Base-by-base conservation (phyloP, 2,113 vertebrate species). In the Fulica atra region DNA sequence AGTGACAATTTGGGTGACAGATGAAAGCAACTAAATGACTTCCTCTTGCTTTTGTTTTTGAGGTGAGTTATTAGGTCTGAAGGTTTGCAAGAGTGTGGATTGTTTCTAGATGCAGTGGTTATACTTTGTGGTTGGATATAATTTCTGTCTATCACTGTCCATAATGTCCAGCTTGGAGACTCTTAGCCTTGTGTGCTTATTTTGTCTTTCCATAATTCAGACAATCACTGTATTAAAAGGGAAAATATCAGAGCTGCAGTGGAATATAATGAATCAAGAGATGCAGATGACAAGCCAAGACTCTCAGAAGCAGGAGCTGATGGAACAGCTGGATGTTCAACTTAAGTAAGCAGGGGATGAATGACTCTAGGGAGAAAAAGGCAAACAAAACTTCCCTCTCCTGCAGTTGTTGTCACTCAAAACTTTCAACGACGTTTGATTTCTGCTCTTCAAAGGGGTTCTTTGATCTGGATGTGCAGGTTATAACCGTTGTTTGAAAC, bases 281-380 rank as follows among this genome's bases (percentile, higher is more conserved):
- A 98, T 98, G 71, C 98, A 98, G 81, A 97, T 99, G 93, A 98
- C 98, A 60, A 94, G 95, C 46, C 98, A 98, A 88, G 98, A 97
- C 28, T 97, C 98, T 7, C 98, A 99, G 96, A 99, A 98, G 86
- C 98, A 99, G 94, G 98, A 99, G 66, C 95, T 99, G 84, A 98
- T 98, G 96, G 99, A 99, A 80, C 99, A 99, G 94, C 93, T 99
- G 68, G 99, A 99, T 53, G 85, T 98, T 66, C 98, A 99, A 77
- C 98, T 94, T 82, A 99, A 98, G 99, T 99, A 98, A 97, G 98
- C 73, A n/a, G 71, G n/a, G 53, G 61, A 68, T 95, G 83, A 90
- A 59, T 92, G 78, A 94, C 65, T 90, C 44, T 36, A 26, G 77
- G 85, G 68, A 80, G 90, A 82, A 91, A 89, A 91, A 89, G 86